Evolutionary conservation across 1,140 invertebrate genomes (phyloP).

Genomic region (Tetraneura akinire): DNA sequence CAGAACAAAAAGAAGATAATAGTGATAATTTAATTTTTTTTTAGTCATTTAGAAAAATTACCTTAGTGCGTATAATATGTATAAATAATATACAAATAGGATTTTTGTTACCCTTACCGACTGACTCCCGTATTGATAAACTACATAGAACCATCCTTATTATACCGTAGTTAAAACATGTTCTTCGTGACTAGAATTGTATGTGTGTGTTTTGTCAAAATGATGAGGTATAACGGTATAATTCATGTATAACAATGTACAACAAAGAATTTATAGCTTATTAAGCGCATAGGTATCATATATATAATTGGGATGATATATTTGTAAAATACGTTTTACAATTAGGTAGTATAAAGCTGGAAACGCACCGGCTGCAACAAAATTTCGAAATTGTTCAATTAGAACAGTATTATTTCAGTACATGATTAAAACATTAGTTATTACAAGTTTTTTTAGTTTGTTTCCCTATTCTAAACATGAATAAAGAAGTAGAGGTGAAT

Average conservation of each 20-base stretch:
- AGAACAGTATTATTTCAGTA: no score
- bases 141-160: neutral
- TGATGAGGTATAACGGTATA: neutral
- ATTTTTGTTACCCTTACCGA: neutral
- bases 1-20: neutral
- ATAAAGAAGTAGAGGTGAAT: no score
- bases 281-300: neutral
- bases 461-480: no score
- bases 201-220: slow-evolving; percentile 1
- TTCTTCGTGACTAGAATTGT: neutral
- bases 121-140: neutral
- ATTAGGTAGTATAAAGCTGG: no score
- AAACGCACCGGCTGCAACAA: no score
- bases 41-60: neutral
- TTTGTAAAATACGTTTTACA: no score
- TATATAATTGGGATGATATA: no score
- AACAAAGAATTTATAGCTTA: neutral
- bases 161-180: neutral
- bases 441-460: no score
- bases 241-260: neutral
- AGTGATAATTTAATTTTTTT: slow-evolving; percentile 17
- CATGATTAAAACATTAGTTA: no score
- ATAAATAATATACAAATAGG: neutral
- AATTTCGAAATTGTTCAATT: no score
- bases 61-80: no score